phyloP scores from a whole-genome alignment of 2,113 vertebrate genomes.

The Vidua macroura region DNA sequence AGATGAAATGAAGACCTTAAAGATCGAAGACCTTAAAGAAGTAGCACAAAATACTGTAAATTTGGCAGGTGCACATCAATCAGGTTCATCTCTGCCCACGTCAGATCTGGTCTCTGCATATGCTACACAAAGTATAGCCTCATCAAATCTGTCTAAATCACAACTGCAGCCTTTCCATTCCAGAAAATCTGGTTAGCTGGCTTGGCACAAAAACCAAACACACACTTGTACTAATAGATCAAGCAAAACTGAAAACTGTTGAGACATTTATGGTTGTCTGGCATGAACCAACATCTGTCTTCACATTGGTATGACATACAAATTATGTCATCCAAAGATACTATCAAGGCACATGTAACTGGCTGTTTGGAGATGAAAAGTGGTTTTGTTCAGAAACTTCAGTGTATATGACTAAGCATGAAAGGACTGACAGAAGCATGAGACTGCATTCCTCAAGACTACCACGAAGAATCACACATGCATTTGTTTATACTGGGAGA shows the following conservation, averaged over 20 bases:
- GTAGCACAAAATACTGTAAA: background rate
- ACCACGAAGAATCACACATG: fast-evolving
- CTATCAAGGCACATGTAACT: background rate
- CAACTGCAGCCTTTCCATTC: background rate
- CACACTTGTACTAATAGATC: too few species aligned
- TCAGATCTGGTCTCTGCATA: background rate
- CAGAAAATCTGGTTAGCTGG: background rate
- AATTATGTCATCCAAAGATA: background rate
- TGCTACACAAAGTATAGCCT: background rate
- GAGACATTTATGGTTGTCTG: background rate
- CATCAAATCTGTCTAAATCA: background rate
- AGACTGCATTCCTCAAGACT: background rate
- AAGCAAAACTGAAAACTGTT: background rate
- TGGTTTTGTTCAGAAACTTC: background rate
- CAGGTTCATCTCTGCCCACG: background rate
- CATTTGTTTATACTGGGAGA: background rate
- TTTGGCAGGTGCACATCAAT: background rate
- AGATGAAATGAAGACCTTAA: background rate
- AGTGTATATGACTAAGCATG: background rate
- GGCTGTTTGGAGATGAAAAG: background rate
- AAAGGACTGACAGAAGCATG: background rate
- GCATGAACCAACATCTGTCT: background rate
- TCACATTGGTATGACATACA: too few species aligned
- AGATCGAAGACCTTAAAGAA: background rate
- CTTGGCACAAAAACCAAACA: background rate